Percentiles rank a stretch among this genome's conserved stretches.
Conservation (phyloP, 2,797 vertebrate genomes). For the Xerus rutilus region DNA sequence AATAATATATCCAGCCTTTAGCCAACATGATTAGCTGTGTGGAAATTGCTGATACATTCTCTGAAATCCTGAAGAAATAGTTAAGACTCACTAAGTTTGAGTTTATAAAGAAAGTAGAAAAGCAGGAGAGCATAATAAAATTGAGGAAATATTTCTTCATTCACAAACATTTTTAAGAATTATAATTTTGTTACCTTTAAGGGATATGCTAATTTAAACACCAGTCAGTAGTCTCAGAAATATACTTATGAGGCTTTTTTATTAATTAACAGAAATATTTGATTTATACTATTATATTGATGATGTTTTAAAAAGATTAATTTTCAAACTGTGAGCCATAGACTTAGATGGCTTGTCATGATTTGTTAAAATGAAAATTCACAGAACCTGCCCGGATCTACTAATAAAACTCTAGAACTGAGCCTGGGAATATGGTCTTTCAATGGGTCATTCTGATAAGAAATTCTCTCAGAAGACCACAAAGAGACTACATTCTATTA, state of each 20-base stretch:
- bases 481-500: not conserved
- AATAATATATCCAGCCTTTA: not conserved
- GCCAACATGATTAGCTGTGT: not conserved
- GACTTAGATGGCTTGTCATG: not conserved
- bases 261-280: not conserved
- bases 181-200: not conserved
- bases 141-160: not conserved
- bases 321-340: not conserved
- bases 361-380: not conserved
- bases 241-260: not conserved
- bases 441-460: not conserved
- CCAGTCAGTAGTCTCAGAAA: not conserved
- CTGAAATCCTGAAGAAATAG: not conserved
- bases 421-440: not conserved
- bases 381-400: not conserved
- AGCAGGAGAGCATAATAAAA: not conserved
- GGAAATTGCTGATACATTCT: not conserved
- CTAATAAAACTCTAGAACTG: not conserved
- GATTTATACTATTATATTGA: not conserved
- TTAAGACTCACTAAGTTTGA: not conserved
- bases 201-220: not conserved
- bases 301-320: not conserved
- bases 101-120: not conserved
- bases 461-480: not conserved
- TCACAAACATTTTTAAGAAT: not conserved